These are phyloP conservation scores for Lepidotrigona ventralis DNA, from an alignment of 1,140 invertebrate species.

Conservation along the genomic window DNA sequence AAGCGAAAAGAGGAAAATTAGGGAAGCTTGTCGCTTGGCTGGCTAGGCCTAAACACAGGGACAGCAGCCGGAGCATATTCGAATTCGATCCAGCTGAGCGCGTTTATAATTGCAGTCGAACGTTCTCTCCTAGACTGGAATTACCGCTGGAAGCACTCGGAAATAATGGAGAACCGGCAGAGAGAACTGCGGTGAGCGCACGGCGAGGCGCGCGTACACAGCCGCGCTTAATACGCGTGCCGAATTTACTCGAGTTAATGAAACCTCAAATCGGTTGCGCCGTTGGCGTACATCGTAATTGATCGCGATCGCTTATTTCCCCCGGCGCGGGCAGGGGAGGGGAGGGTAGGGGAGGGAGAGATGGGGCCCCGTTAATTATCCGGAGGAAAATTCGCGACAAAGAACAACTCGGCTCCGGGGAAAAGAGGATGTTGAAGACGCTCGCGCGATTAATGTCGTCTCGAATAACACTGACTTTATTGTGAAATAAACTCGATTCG, in stretches of 20 bases:
- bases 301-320: conserved; percentile 50
- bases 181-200: conserved; percentile 38
- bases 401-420: not conserved
- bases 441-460: too few species aligned
- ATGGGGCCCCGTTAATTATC: conserved; percentile 16
- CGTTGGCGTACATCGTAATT: conserved; percentile 45
- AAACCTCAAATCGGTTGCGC: conserved; percentile 61
- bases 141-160: conserved; percentile 48
- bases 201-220: conserved; percentile 13
- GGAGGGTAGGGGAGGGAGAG: too few species aligned
- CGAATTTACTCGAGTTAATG: conserved; percentile 59
- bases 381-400: not conserved
- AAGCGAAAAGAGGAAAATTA: not conserved
- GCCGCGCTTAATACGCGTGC: conserved; percentile 42
- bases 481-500: too few species aligned
- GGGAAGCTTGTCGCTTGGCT: not conserved
- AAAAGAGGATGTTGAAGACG: too few species aligned
- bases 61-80: not conserved
- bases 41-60: not conserved
- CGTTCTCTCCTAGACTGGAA: conserved; percentile 53
- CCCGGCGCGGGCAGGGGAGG: too few species aligned
- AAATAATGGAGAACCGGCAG: conserved; percentile 54
- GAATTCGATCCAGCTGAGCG: conserved; percentile 27
- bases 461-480: too few species aligned
- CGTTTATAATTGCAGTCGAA: conserved; percentile 58